Base-by-base conservation (phyloP, 2,888 invertebrate species). In the Pterobdella sp. region DNA sequence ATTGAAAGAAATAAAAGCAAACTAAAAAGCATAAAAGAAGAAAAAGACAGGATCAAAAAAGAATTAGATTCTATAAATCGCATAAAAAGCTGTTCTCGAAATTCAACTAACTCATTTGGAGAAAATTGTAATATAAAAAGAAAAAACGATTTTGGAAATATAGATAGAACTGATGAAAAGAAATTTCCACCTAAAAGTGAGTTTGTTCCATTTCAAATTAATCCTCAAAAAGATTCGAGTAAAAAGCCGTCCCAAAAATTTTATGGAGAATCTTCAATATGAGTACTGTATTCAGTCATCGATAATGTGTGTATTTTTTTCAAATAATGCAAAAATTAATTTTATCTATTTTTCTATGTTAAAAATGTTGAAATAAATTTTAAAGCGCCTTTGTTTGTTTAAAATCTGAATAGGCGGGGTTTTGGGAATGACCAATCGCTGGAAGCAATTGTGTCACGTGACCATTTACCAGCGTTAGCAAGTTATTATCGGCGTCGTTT, bases 1-100 rank as follows among this genome's bases (percentile, higher is more conserved):
- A 79, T 82, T 18, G 76, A 79, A 65, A 76, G 78, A 56, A 83
- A 82, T 77, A 77, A 78, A 52, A 10, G 31, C 10, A 26, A 34
- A 31, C 18, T 10, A n/a, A 32, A 70, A 42, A 70, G 56, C 18
- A 31, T 70, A 32, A 31, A 31, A 31, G n/a, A 49, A 31, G 70
- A 70, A 14, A 70, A 70, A 35, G 70, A 70, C 49, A 34, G 56
- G 31, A 52, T 70, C 10, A 29, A 56, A 26, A 56, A 37, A 52
- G 56, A 70, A 49, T 35, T 70, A 29, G 56, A 70, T 32, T 26
- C 31, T 49, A 3, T 70, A 18, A 56, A 49, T 26, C 42, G 32
- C 49, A 36, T 37, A 36, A 68, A 42, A 29, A 32, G 37, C 49
- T 68, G 32, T 68, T 67, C 67, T 10, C 26, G 26, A 32, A 67